Evolutionary conservation across 2,888 invertebrate species (phyloP).

Genomic region (Cyaniris semiargus): DNA sequence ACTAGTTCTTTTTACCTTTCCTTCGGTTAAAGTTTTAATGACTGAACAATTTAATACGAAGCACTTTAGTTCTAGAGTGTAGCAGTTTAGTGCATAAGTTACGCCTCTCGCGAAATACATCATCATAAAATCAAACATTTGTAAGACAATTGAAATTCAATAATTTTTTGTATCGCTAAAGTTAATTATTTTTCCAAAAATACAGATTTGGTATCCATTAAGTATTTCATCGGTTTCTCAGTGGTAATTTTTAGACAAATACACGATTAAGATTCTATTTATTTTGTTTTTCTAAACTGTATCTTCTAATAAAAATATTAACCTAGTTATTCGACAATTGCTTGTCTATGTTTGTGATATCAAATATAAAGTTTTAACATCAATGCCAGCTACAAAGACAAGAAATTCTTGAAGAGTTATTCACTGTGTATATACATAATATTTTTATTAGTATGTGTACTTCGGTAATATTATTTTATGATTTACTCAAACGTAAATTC

Average conservation of each 20-base stretch:
- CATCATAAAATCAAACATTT: not conserved
- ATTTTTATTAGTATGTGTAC: not conserved
- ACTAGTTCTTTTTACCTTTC: constrained; percentile 29
- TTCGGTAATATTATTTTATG: constrained; percentile 4
- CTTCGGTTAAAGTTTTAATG: constrained; percentile 30
- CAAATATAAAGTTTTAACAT: too few relatives aligned
- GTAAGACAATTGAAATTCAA: not conserved
- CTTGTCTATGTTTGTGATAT: too few relatives aligned
- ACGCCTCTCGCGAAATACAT: constrained; percentile 11
- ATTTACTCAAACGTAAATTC: constrained; percentile 2
- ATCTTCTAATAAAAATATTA: too few relatives aligned
- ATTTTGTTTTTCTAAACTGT: not conserved
- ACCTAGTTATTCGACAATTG: too few relatives aligned
- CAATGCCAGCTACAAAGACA: too few relatives aligned
- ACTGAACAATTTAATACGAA: constrained; percentile 28
- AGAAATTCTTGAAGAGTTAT: too few relatives aligned
- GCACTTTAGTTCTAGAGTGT: constrained; percentile 25
- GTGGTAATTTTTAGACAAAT: not conserved
- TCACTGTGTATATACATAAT: too few relatives aligned
- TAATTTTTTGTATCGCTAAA: not conserved
- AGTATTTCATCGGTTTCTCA: not conserved
- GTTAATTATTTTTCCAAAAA: not conserved
- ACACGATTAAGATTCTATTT: not conserved
- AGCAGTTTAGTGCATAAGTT: constrained; percentile 22
- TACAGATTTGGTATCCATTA: not conserved